These are phyloP conservation scores for Galleria mellonella DNA, from an alignment of 1,140 invertebrate species.

Conservation along the genomic window DNA sequence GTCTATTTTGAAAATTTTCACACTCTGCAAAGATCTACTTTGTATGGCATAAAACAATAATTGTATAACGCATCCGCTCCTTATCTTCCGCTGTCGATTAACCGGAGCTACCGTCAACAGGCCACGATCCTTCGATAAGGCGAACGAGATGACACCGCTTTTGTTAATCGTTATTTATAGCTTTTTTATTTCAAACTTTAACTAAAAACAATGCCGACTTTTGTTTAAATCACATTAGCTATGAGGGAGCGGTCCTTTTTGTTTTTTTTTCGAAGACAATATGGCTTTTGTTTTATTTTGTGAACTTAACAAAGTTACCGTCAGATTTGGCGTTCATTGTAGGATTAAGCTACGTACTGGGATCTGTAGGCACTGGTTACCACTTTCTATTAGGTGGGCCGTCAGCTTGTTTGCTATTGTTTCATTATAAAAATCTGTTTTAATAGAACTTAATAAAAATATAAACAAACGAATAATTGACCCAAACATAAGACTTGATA, in stretches of 20 bases:
- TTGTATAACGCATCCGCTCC: slow-evolving; percentile 9
- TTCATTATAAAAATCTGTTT: too few relatives aligned
- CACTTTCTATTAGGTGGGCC: too few relatives aligned
- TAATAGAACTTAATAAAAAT: too few relatives aligned
- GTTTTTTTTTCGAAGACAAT: slow-evolving; percentile 1
- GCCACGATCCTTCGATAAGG: slow-evolving; percentile 12
- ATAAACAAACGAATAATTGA: too few relatives aligned
- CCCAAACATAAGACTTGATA: too few relatives aligned
- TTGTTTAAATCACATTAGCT: slow-evolving; percentile 17
- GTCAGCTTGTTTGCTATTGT: too few relatives aligned
- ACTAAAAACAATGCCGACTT: slow-evolving; percentile 12
- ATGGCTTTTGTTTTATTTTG: background rate
- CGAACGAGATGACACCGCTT: slow-evolving; percentile 23
- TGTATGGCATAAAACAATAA: too few relatives aligned
- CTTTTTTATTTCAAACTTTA: slow-evolving; percentile 14
- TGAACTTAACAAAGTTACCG: background rate
- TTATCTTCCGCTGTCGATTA: slow-evolving; percentile 8
- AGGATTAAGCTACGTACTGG: too few relatives aligned
- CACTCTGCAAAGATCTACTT: too few relatives aligned
- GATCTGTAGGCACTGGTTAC: too few relatives aligned
- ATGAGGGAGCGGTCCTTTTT: slow-evolving; percentile 6
- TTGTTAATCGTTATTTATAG: slow-evolving; percentile 29
- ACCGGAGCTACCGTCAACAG: slow-evolving; percentile 12
- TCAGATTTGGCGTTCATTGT: background rate
- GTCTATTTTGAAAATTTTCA: too few relatives aligned